Evolutionary conservation across 2,797 vertebrate genomes (phyloP), one percentile per base, ranked within the genome.

Genomic region (Gymnocypris eckloni): DNA sequence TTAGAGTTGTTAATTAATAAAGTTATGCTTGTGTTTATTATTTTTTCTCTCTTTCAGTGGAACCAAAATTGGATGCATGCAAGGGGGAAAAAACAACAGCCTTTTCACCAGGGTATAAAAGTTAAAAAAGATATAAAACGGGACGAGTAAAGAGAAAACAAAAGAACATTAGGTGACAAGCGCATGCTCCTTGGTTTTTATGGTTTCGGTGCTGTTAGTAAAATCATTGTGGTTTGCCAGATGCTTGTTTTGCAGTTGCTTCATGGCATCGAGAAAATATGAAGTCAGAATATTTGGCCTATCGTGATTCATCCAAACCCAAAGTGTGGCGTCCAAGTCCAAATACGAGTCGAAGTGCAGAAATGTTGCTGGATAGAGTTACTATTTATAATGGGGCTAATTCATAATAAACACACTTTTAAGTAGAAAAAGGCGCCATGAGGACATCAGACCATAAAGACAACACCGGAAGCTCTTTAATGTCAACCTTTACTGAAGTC

Each of bases 251-350:
- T n/a, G 39, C 79, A 69, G 71, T 22, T 84, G 72, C 20, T 22
- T 64, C 82, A 75, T 4, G 54, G 20, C 56, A 45, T 33, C 4
- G 56, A 81, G 70, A 79, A 54, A 48, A 85, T 71, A 28, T 71
- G 52, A 73, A 72, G 84, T 79, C 56, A 59, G 69, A 79, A 84
- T 54, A 75, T 71, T 54, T 83, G 4, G 15, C 43, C 52, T 73
- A 54, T 83, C 64, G 33, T 69, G 56, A 67, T 76, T 86, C 41
- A 67, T 84, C 59, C 82, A 84, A 87, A 83, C 25, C 41, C 59
- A 82, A 84, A 73, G 56, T 6, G 22, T 39, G 72, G 20, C 54
- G n/a, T 75, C 56, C 64, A 59, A 67, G 78, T 45, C 54, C 48
- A 54, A 66, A 50, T 48, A 43, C 61, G 20, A 48, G 71, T 64